A percentile compares a stretch with the other conserved stretches of the same genome.
These are phyloP conservation scores for Corydoras sp. DNA, from an alignment of 2,113 vertebrate species.

Conservation along the genomic window DNA sequence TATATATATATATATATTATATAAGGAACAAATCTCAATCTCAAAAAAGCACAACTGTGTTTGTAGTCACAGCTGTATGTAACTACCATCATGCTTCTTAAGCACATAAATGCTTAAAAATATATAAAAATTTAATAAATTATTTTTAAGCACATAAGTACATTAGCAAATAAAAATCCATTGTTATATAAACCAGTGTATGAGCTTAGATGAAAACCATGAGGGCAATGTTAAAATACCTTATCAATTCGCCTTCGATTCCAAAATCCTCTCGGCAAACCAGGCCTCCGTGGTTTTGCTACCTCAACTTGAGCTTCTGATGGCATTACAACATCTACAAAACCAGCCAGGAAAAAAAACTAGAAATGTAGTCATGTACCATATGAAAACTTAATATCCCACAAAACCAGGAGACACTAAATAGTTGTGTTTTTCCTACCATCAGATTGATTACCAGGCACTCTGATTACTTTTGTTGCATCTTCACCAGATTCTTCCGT, in stretches of 20 bases:
- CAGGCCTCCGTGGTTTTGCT: slow-evolving; percentile 37
- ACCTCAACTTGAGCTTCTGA: slow-evolving; percentile 39
- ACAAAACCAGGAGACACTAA: no score
- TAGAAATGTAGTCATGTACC: no score
- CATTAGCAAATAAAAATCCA: background rate
- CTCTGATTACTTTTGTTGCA: slow-evolving; percentile 31
- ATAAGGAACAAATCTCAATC: no score
- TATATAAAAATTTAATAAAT: no score
- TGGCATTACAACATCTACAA: slow-evolving; percentile 13
- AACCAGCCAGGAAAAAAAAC: background rate
- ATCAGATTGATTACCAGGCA: slow-evolving; percentile 1
- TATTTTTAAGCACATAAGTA: background rate
- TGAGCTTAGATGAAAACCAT: no score
- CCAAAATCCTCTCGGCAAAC: slow-evolving; percentile 40
- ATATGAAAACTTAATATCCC: no score
- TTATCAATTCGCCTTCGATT: slow-evolving; percentile 51
- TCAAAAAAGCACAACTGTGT: no score
- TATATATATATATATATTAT: no score
- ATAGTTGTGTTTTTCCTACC: slow-evolving; percentile 9
- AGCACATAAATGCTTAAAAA: background rate
- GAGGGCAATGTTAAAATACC: slow-evolving; percentile 46
- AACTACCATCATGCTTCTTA: no score
- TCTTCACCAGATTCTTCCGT: slow-evolving; percentile 46
- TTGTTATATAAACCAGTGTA: background rate
- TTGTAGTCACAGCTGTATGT: no score